Conservation (phyloP, 2,113 vertebrate genomes). For the Brevimyrus niger region DNA sequence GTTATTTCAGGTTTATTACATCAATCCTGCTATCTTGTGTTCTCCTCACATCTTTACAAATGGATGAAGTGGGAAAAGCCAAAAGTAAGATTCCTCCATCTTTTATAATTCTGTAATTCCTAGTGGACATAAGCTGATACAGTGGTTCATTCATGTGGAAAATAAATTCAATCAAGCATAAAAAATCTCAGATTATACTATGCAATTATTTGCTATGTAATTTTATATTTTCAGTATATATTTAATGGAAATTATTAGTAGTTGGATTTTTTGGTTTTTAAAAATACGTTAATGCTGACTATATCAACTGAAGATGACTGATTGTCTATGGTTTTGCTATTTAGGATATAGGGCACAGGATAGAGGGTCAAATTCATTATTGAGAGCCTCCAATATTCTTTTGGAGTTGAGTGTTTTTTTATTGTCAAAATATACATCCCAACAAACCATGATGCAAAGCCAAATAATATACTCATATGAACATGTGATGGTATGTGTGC, state of each 20-base stretch:
- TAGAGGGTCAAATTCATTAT: not conserved
- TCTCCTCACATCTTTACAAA: not conserved
- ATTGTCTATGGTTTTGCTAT: not conserved
- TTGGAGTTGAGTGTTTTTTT: not conserved
- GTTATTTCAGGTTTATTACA: not conserved
- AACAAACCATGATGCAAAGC: not conserved
- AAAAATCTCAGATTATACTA: not conserved
- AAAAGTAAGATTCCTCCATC: conserved; percentile 3
- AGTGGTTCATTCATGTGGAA: not conserved
- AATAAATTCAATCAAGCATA: not conserved
- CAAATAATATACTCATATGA: not conserved
- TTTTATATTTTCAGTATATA: not conserved
- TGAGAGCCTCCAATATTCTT: not conserved
- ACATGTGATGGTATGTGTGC: not conserved
- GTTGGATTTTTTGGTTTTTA: not conserved
- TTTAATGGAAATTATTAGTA: not conserved
- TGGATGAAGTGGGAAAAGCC: not conserved
- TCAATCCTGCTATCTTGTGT: not conserved
- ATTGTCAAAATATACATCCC: not conserved
- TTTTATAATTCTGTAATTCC: not conserved
- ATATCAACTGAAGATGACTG: not conserved
- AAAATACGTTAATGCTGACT: not conserved
- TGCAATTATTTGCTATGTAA: not conserved
- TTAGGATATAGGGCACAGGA: not conserved
- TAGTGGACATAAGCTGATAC: not conserved